These are phyloP conservation scores for Neocloeon triangulifer DNA, from an alignment of 1,140 invertebrate genomes.

Conservation along the genomic window DNA sequence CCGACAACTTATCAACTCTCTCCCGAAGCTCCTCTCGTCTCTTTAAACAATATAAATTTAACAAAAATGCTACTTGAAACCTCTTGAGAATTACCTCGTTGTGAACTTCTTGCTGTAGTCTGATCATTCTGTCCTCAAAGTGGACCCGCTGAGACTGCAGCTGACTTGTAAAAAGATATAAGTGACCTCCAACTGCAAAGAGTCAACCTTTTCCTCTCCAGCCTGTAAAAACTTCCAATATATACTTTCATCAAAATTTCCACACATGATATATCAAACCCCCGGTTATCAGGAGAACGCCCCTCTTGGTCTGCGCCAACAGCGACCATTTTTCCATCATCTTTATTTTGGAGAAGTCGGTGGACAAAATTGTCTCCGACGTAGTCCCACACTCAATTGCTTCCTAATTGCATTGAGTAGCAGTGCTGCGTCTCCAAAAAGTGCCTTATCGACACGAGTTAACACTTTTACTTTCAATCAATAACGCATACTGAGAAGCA, in stretches of 20 bases:
- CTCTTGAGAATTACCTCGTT: not conserved
- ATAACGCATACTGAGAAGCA: slow-evolving; percentile 43
- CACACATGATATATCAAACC: too few relatives aligned
- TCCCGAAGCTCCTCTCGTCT: slow-evolving; percentile 17
- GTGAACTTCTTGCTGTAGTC: slow-evolving; percentile 22
- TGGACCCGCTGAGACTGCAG: slow-evolving; percentile 82
- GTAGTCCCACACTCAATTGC: slow-evolving; percentile 96
- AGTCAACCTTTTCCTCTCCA: slow-evolving; percentile 13
- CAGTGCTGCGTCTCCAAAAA: slow-evolving; percentile 90
- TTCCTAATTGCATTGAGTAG: slow-evolving; percentile 88
- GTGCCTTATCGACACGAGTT: too few relatives aligned
- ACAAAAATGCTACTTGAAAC: slow-evolving; percentile 1
- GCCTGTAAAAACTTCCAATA: not conserved
- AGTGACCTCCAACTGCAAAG: slow-evolving; percentile 86
- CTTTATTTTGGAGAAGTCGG: slow-evolving; percentile 83
- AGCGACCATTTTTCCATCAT: slow-evolving; percentile 92
- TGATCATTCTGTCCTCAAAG: slow-evolving; percentile 64
- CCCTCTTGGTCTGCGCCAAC: slow-evolving; percentile 22
- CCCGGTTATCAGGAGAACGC: not conserved
- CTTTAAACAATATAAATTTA: slow-evolving; percentile 11
- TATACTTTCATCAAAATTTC: not conserved
- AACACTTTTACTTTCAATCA: too few relatives aligned
- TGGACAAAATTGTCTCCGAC: slow-evolving; percentile 95
- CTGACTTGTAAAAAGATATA: slow-evolving; percentile 92
- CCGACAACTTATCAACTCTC: slow-evolving; percentile 15